Conservation (phyloP, 2,888 invertebrate genomes). For the Dryobotodes eremita region DNA sequence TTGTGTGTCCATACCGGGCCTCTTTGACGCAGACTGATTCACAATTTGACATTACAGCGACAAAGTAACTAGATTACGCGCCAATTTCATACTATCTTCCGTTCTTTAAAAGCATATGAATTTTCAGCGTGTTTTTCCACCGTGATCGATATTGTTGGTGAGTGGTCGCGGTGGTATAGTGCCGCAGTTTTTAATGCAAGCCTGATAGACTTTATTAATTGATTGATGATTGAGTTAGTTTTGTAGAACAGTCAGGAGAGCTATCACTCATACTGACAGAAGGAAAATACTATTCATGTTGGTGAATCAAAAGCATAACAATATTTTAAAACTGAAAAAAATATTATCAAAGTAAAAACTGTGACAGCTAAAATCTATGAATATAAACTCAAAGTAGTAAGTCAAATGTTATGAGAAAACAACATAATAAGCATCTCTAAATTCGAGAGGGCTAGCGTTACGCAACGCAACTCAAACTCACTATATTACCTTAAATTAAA, state of each 20-base stretch:
- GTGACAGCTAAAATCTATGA: not conserved
- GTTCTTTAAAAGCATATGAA: constrained; percentile 64
- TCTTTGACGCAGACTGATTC: constrained; percentile 86
- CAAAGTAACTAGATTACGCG: constrained; percentile 86
- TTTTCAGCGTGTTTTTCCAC: constrained; percentile 57
- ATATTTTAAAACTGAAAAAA: not conserved
- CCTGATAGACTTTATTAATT: constrained; percentile 15
- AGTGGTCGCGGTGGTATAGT: not conserved
- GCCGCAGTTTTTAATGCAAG: constrained; percentile 26
- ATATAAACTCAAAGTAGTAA: not conserved
- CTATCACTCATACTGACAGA: not conserved
- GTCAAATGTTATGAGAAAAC: constrained; percentile 1
- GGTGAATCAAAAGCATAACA: not conserved
- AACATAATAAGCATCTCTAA: constrained; percentile 13
- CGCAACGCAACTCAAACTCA: constrained; percentile 46
- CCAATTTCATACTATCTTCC: constrained; percentile 81
- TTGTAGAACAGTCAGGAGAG: not conserved
- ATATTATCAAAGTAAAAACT: not conserved
- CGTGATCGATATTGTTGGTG: constrained; percentile 39
- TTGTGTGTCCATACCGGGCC: constrained; percentile 80
- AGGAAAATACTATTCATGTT: not conserved
- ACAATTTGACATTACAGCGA: constrained; percentile 85
- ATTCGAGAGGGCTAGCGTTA: constrained; percentile 27
- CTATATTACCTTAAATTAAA: constrained; percentile 62
- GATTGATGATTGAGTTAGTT: constrained; percentile 14